Percentiles rank a stretch among this genome's conserved stretches.
These are phyloP conservation scores for Notothenia rossii DNA, from an alignment of 2,113 vertebrate genomes.

Conservation along the genomic window DNA sequence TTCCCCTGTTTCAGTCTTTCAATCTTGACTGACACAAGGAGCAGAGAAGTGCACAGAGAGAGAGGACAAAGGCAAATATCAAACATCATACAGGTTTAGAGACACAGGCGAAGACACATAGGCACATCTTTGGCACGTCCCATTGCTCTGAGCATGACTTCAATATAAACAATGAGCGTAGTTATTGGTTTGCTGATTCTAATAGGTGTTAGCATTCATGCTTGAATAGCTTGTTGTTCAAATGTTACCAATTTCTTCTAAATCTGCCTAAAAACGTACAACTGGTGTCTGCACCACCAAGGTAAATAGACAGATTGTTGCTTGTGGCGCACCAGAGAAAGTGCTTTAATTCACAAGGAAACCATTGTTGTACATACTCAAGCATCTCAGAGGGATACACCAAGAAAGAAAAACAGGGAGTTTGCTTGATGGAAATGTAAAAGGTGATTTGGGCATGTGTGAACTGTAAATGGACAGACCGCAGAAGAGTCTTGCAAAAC, in stretches of 20 bases:
- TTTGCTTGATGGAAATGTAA: conserved; percentile 66
- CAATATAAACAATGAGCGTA: conserved; percentile 71
- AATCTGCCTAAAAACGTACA: conserved; percentile 21
- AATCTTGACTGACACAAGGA: conserved; percentile 78
- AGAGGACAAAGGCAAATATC: conserved; percentile 73
- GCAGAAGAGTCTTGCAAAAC: conserved; percentile 50
- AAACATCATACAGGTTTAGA: conserved; percentile 70
- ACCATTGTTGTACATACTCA: conserved; percentile 71
- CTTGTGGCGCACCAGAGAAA: not conserved
- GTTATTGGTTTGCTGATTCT: conserved; percentile 35
- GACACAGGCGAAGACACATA: conserved; percentile 72
- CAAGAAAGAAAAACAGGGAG: conserved; percentile 29
- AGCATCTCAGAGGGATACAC: conserved; percentile 75
- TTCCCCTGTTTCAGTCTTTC: conserved; percentile 66
- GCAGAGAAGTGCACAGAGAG: conserved; percentile 68
- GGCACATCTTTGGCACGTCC: conserved; percentile 58
- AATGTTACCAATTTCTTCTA: conserved; percentile 1
- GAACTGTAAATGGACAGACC: conserved; percentile 55
- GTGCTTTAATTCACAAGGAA: conserved; percentile 23
- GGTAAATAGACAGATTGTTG: conserved; percentile 29
- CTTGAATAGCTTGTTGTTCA: conserved; percentile 2
- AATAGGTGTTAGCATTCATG: conserved; percentile 24
- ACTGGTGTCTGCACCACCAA: not conserved
- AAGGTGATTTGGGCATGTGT: conserved; percentile 68
- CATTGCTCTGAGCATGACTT: conserved; percentile 73